Evolutionary conservation across 2,888 invertebrate species (phyloP), one percentile per base, ranked within the genome.

Genomic region (Cancer borealis): DNA sequence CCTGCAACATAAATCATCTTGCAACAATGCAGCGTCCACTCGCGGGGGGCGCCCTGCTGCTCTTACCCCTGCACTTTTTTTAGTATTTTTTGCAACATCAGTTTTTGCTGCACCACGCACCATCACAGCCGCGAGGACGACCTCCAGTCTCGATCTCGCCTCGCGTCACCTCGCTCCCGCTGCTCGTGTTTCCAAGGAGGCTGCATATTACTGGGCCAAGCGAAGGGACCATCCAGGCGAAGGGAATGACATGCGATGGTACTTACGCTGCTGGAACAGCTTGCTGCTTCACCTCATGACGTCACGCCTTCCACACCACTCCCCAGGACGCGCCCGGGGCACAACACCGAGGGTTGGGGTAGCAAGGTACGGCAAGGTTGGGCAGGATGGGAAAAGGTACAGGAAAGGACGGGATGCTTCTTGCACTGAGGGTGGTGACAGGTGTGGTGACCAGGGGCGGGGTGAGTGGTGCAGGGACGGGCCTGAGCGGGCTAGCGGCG

Each of bases 11-110:
- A 93, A 93, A 93, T 93, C 93, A 93, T 93, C 92, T 93, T 66
- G 92, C 93, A 93, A 93, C 93, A 93, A 93, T 93, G 93, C 93
- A 93, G 47, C 93, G 93, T 93, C 93, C 93, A 93, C 66, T 93
- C 92, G 88, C 93, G 60, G 92, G 93, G 93, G 93, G 93, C 92
- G 92, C 60, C 92, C 88, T 92, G 47, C 93, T 92, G 88, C 93
- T 92, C 88, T 66, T 60, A 49, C 93, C 88, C 88, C 88, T 92
- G 10, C 92, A 88, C 30, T 90, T 89, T 89, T 60, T 89, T 92
- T 39, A 17, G 4, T 47, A 21, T 60, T 93, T 90, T 73, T 84
- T 84, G 88, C 66, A 46, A 47, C 60, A 66, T 45, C 30, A 66
- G 93, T 79, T 90, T 79, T 90, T 90, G 93, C 88, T 49, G 90